Evolutionary conservation across 2,888 invertebrate species (phyloP), one percentile per base, ranked within the genome.

Genomic region (Chrysolina haemoptera): DNA sequence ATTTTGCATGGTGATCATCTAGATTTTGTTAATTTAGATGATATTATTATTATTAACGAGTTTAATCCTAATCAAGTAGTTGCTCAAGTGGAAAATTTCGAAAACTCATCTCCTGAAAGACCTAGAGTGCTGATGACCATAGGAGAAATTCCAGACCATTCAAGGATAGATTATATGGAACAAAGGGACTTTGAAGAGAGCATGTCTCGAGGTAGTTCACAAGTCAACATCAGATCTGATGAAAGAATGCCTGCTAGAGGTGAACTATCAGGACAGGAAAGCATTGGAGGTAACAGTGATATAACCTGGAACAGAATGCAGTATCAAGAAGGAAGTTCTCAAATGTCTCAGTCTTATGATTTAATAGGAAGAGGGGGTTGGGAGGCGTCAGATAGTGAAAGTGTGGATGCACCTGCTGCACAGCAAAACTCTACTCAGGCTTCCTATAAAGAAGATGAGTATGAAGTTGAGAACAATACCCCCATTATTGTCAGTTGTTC

Each of bases 241-340:
- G 96, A 96, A 87, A 92, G 93, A 79, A 96, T 96, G 95, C 96
- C 96, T 48, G 93, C 96, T 0, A 91, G 95, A 76, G 96, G 96
- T 0, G 96, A 96, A 88, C 90, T 96, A 55, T 95, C 95, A 14
- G 96, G 95, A 16, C 96, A 95, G 86, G 96, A 96, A 85, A 95
- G 95, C 88, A 93, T 95, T 84, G 95, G 95, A 12, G 87, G 93
- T 81, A 94, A 93, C 80, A 94, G 94, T 85, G 95, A 95, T 81
- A 91, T 92, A 16, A 92, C 94, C 1, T 94, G 95, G 91, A 93
- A 92, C 87, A 91, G 93, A 89, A 92, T 95, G 88, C 91, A 92
- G 86, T 93, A 92, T 77, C 90, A 89, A 76, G 90, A 91, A 79
- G 89, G 89, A 46, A 89, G 82, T 76, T 85, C 85, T 12, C 84